Evolutionary conservation across 2,113 vertebrate species (phyloP).

Genomic region (Ploceus nigricollis): DNA sequence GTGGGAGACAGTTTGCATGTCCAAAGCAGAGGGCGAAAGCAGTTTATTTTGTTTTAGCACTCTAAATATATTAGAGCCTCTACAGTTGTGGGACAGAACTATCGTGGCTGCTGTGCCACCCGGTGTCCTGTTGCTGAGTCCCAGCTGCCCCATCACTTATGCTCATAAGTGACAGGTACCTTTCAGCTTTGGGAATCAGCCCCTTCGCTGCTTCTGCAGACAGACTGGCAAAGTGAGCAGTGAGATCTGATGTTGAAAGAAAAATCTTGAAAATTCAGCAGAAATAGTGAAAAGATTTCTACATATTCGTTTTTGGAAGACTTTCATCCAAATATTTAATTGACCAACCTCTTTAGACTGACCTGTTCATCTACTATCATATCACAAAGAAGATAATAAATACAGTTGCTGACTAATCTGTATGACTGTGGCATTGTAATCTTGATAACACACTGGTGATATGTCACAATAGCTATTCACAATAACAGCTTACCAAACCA

Average conservation of each 20-base stretch:
- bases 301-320: neutral
- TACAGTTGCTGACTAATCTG: neutral
- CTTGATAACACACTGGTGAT: neutral
- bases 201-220: neutral
- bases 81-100: neutral
- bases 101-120: neutral
- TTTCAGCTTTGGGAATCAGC: neutral
- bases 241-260: neutral
- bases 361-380: neutral
- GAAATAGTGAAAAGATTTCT: neutral
- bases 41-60: neutral
- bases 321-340: neutral
- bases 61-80: neutral
- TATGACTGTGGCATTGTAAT: neutral
- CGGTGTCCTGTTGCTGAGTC: neutral
- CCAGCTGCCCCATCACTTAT: neutral
- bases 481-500: neutral
- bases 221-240: neutral
- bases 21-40: neutral
- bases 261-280: neutral
- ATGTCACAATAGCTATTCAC: neutral
- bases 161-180: rapidly evolving
- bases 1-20: neutral
- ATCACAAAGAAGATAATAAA: neutral
- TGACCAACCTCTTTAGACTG: neutral